These are phyloP conservation scores for Orestias chungarensis DNA, from an alignment of 2,797 vertebrate genomes.

Conservation along the genomic window DNA sequence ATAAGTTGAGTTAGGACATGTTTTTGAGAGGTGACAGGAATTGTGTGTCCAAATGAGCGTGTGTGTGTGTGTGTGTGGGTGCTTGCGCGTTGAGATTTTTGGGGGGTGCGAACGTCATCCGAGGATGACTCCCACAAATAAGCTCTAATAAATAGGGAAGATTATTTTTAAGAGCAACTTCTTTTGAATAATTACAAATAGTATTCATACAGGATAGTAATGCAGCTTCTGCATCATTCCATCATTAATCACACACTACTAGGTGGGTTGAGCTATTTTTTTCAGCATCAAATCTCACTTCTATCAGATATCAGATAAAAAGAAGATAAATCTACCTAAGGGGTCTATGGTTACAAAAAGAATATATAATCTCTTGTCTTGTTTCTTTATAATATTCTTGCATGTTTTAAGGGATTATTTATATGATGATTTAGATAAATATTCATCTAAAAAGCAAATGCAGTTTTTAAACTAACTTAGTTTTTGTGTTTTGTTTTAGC, in stretches of 20 bases:
- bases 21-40: constrained; percentile 43
- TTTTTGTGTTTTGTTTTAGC: too few relatives aligned
- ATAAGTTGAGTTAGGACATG: constrained; percentile 67
- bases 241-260: constrained; percentile 44
- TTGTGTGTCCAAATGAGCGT: constrained; percentile 5
- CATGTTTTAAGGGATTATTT: background rate
- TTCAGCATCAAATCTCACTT: constrained; percentile 32
- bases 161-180: constrained; percentile 26
- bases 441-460: background rate
- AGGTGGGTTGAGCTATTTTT: constrained; percentile 21
- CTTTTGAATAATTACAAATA: constrained; percentile 13
- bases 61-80: constrained; percentile 18
- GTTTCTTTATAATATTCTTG: background rate
- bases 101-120: background rate
- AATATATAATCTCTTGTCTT: background rate
- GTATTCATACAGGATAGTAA: constrained; percentile 8
- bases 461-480: too few relatives aligned
- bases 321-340: constrained; percentile 32
- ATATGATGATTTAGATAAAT: background rate
- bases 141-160: constrained; percentile 33
- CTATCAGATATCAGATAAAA: too few relatives aligned
- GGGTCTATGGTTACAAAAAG: constrained; percentile 27
- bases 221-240: constrained; percentile 1
- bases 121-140: constrained; percentile 13
- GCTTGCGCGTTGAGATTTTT: constrained; percentile 7